Evolutionary conservation across 2,113 vertebrate genomes (phyloP), one percentile per base, ranked within the genome.

Genomic region (Rhodinocichla rosea): DNA sequence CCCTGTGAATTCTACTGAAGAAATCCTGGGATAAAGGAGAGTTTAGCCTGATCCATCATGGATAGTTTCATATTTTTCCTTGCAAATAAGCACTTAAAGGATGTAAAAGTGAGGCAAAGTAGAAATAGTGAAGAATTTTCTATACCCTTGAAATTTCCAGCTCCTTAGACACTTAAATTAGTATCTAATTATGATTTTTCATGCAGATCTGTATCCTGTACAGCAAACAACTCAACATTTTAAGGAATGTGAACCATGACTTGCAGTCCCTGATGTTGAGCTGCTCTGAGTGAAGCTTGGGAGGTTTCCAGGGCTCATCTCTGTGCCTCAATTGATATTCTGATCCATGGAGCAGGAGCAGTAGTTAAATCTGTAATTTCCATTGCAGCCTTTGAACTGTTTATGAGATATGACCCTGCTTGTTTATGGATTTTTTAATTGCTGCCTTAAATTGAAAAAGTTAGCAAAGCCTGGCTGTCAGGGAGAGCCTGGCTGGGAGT

Each of bases 341-440:
- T 49, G 53, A 77, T 68, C 57, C 87, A 37, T 1, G 13, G 7
- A 55, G 55, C 15, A 77, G 13, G 32, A 21, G 47, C 35, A 89
- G 74, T 13, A 76, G n/a, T 73, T 95, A 89, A 64, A 92, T 68
- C 45, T 71, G 53, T 7, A 79, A 87, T 87, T 91, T 91, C 83
- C 87, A 76, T 4, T 62, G 50, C 84, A 87, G 75, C 53, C 67
- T 91, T 94, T 89, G 89, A 95, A 94, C 52, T 60, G 35, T 57
- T 92, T 83, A 79, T 64, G 47, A 78, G 76, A 47, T 53, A 44
- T 1, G 19, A 76, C n/a, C 69, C 47, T 84, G 53, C 47, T 76
- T 94, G 77, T 82, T 92, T 84, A 87, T 40, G 62, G 87, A 52
- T 56, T 87, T 71, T 87, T 87, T 69, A 91, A 85, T 79, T 94